A percentile compares a stretch with the other conserved stretches of the same genome.
Evolutionary conservation across 2,113 vertebrate species (phyloP).

Genomic region (Psammodynastes pulverulentus): DNA sequence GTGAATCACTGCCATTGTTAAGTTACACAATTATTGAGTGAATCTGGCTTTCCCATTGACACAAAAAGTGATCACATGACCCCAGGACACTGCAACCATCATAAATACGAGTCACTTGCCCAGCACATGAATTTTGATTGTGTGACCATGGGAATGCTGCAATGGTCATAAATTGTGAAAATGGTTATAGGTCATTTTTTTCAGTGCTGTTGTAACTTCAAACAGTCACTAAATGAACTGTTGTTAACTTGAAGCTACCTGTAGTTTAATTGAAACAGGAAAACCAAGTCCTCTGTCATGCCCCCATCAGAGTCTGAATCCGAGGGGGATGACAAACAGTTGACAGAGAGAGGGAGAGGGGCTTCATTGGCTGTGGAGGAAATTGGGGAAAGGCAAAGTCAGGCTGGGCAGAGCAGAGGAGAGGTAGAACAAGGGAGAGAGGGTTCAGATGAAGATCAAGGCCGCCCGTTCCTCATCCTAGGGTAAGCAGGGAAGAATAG

Average conservation of each 20-base stretch:
- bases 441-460: too few species aligned
- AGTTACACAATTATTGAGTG: not conserved
- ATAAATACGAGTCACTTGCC: not conserved
- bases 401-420: too few species aligned
- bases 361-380: too few species aligned
- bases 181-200: not conserved
- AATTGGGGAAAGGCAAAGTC: too few species aligned
- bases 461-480: too few species aligned
- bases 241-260: not conserved
- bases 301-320: too few species aligned
- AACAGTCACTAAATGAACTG: not conserved
- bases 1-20: not conserved
- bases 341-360: too few species aligned
- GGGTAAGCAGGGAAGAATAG: too few species aligned
- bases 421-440: too few species aligned
- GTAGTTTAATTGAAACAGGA: too few species aligned
- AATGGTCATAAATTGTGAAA: not conserved
- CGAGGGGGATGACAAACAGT: too few species aligned
- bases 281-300: too few species aligned
- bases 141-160: not conserved
- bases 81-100: not conserved
- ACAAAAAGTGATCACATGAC: not conserved
- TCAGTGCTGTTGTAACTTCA: not conserved
- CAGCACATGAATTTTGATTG: not conserved
- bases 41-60: not conserved